Conservation (phyloP, 1,140 invertebrate genomes). For the Rhopalosiphum maidis region DNA sequence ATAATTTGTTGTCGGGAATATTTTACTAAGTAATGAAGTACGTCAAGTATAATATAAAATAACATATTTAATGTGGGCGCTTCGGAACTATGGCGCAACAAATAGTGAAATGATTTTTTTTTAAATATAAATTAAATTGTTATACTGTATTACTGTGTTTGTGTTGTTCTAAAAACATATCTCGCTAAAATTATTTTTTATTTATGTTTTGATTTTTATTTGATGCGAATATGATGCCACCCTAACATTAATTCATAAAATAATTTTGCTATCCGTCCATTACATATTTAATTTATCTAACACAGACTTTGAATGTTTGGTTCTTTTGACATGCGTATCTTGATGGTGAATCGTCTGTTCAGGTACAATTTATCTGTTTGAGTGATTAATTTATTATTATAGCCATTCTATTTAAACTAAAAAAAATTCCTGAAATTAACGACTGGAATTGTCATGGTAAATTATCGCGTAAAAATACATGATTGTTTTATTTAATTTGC, state of each 20-base stretch:
- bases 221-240: not conserved
- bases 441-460: not conserved
- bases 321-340: not conserved
- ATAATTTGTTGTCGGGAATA: not conserved
- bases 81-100: not conserved
- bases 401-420: too few relatives aligned
- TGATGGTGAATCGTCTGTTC: not conserved
- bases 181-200: not conserved
- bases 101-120: not conserved
- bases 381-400: not conserved
- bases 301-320: not conserved
- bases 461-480: not conserved
- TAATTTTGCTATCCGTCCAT: not conserved
- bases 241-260: not conserved
- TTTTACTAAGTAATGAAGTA: not conserved
- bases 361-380: not conserved
- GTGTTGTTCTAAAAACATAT: not conserved
- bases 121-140: slow-evolving; percentile 3
- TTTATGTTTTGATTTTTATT: not conserved
- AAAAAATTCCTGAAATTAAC: not conserved
- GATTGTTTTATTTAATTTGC: too few relatives aligned
- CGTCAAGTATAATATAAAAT: not conserved
- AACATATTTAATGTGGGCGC: slow-evolving; percentile 14
- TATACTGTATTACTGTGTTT: not conserved
- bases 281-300: not conserved